Evolutionary conservation across 2,888 invertebrate species (phyloP).

Genomic region (Sphaerophoria taeniata): DNA sequence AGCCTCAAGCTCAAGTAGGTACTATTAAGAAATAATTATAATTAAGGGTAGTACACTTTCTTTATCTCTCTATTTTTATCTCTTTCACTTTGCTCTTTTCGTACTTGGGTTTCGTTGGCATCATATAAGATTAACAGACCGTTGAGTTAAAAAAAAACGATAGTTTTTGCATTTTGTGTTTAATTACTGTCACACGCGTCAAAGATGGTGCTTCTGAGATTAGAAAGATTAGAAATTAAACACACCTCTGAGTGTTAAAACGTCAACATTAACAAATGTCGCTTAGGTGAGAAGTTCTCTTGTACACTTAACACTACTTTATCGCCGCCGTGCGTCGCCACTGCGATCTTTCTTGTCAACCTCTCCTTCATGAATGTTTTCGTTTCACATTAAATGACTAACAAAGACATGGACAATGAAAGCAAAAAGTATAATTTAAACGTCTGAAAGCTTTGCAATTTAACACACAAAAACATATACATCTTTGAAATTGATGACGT

Average conservation of each 20-base stretch:
- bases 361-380: slow-evolving; percentile 47
- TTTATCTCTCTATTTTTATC: slow-evolving; percentile 14
- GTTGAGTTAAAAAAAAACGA: slow-evolving; percentile 54
- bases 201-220: slow-evolving; percentile 52
- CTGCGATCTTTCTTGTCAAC: slow-evolving; percentile 41
- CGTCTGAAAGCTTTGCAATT: slow-evolving; percentile 61
- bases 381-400: slow-evolving; percentile 66
- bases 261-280: slow-evolving; percentile 23
- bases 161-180: slow-evolving; percentile 53
- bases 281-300: slow-evolving; percentile 48
- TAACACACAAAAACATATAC: slow-evolving; percentile 33
- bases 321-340: slow-evolving; percentile 3
- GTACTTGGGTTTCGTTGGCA: slow-evolving; percentile 20
- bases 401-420: slow-evolving; percentile 45
- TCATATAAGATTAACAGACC: slow-evolving; percentile 67
- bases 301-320: slow-evolving; percentile 10
- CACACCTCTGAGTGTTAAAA: slow-evolving; percentile 10
- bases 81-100: slow-evolving; percentile 3
- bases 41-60: slow-evolving; percentile 54
- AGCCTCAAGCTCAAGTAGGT: slow-evolving; percentile 33
- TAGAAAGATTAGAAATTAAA: no score
- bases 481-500: slow-evolving; percentile 41
- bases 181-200: slow-evolving; percentile 64
- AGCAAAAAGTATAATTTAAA: slow-evolving; percentile 48
- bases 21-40: no score